Evolutionary conservation across 2,113 vertebrate species (phyloP), one percentile per base, ranked within the genome.

Genomic region (Accipiter cooperii): DNA sequence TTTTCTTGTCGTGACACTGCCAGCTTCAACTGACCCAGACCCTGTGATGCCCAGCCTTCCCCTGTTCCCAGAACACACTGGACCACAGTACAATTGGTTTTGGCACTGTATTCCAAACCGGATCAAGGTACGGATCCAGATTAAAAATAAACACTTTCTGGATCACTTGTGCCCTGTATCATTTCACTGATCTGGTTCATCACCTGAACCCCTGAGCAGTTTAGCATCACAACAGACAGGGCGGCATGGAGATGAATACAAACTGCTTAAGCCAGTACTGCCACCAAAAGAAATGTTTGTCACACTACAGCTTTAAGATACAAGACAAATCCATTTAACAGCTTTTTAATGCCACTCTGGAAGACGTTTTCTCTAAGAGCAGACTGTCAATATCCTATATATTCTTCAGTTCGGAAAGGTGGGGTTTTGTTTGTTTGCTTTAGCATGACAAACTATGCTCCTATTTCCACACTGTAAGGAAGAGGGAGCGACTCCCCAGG

Each of bases 401-500:
- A 16, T 47, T 73, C 55, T 76, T 31, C 5, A 10, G 26, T 28
- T 74, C 76, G 44, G 28, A 33, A 15, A 40, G 70, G 73, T 74
- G 65, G 75, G 52, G 4, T 20, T 33, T 68, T 86, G 64, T 75
- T 77, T 89, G 57, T 57, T 83, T 80, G 42, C 65, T 73, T 73
- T 44, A 61, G 57, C 73, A 12, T 26, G 71, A 70, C 55, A 84
- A 89, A 83, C 73, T 31, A 4, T 3, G 4, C 17, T 90, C 26
- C 79, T 38, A 1, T 36, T 47, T 73, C 58, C 63, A 63, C 52
- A 6, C 54, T 6, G 1, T 0, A 17, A 83, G 66, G 46, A n/a
- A 8, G 58, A 38, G 29, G 1, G 15, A 14, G 34, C 0, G 5
- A 13, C 18, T 44, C 75, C 63, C 70, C 2, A 3, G 57, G 47